Conservation (phyloP, 2,797 vertebrate genomes). For the Aeoliscus strigatus region DNA sequence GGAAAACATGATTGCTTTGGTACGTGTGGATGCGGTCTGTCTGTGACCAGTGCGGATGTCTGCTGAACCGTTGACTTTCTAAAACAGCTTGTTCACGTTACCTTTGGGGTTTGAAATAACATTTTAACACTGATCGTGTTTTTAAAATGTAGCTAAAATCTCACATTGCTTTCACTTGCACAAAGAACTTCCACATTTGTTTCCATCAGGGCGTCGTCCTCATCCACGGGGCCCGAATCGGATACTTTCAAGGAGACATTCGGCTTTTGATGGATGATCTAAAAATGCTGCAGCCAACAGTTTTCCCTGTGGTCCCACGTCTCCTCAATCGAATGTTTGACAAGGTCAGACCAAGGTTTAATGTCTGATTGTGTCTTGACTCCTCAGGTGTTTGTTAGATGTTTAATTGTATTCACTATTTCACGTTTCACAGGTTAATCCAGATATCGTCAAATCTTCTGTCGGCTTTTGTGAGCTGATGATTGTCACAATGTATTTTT, state of each 20-base stretch:
- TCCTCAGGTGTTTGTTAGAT: not conserved
- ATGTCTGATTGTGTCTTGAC: not conserved
- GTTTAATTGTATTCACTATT: not conserved
- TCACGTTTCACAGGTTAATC: not conserved
- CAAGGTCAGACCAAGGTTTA: conserved; percentile 78
- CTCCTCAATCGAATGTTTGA: conserved; percentile 98
- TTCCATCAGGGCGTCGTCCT: conserved; percentile 81
- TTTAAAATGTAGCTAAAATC: conserved; percentile 15
- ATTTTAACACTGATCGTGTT: not conserved
- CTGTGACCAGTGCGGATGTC: too few species aligned
- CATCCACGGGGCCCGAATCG: conserved; percentile 90
- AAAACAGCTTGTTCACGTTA: too few species aligned
- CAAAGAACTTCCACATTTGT: conserved; percentile 4
- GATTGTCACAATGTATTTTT: not conserved
- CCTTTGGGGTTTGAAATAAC: conserved; percentile 3
- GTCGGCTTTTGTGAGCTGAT: not conserved
- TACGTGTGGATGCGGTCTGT: too few species aligned
- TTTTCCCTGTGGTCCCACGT: conserved; percentile 95
- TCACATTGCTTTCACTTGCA: not conserved
- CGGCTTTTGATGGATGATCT: conserved; percentile 95
- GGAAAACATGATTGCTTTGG: too few species aligned
- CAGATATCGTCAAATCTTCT: not conserved
- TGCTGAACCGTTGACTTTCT: too few species aligned
- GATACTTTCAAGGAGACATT: conserved; percentile 97
- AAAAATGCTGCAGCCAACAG: conserved; percentile 86